Evolutionary conservation across 2,113 vertebrate genomes (phyloP), one percentile per base, ranked within the genome.

Genomic region (Rana temporaria): DNA sequence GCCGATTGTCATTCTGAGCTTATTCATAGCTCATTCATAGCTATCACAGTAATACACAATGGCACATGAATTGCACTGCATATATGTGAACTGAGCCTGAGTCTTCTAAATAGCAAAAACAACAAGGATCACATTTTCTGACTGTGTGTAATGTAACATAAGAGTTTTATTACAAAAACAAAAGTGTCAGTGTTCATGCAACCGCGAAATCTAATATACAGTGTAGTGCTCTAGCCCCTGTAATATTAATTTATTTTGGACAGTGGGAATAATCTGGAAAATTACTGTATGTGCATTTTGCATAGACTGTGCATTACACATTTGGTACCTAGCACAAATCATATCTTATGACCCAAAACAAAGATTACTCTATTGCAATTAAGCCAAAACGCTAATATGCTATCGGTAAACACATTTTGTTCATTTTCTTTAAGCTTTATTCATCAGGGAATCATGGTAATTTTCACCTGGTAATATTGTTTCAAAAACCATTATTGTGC

Each of bases 391-490:
- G 16, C 72, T 60, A 62, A n/a, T 60, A 20, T 42, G 15, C 30
- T 34, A 42, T 75, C 26, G 17, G 30, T 62, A 75, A 75, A 62
- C 32, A 42, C n/a, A 42, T 48, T 48, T 48, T 48, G 12, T 48
- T 11, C 42, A 48, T 48, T 48, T 48, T 48, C 42, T 48, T 48
- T 48, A 7, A 32, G 56, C 9, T 75, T 34, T 34, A 60, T 62
- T 52, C 60, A 77, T 77, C 34, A 3, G 59, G 20, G 60, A 52
- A 6, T 48, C 60, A 20, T 64, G 60, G 53, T 91, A 90, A 91
- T 93, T 93, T 91, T 89, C 87, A 90, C 87, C 85, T 92, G 85
- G 88, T 93, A 91, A 89, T 90, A 90, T 86, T 91, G 85, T 85
- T 87, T 90, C 84, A 89, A 84, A 42, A 90, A 87, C 89, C 90